phyloP scores from a whole-genome alignment of 2,888 invertebrate genomes.

The Campaea margaritaria region DNA sequence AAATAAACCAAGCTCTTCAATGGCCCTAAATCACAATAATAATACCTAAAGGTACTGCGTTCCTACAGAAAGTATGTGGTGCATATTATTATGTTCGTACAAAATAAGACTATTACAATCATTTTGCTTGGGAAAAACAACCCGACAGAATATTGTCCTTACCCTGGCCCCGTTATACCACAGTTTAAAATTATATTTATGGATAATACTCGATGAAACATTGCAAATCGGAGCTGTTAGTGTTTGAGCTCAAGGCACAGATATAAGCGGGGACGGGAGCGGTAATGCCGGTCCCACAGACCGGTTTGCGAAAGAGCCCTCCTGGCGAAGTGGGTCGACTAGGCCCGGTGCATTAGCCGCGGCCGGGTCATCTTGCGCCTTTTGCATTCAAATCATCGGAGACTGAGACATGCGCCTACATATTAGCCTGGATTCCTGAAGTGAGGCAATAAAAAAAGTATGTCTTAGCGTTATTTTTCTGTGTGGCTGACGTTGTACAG shows the following conservation, averaged over 20 bases:
- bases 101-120: too few species aligned
- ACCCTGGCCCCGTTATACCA: slow-evolving; percentile 21
- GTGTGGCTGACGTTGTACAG: slow-evolving; percentile 1
- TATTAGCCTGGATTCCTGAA: neutral
- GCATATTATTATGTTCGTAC: too few species aligned
- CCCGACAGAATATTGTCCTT: slow-evolving; percentile 22
- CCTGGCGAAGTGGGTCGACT: slow-evolving; percentile 62
- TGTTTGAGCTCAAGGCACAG: slow-evolving; percentile 44
- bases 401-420: slow-evolving; percentile 43
- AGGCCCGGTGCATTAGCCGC: slow-evolving; percentile 60
- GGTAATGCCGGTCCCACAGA: slow-evolving; percentile 59
- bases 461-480: too few species aligned
- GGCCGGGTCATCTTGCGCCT: slow-evolving; percentile 56
- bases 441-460: slow-evolving; percentile 6
- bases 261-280: slow-evolving; percentile 42
- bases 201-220: slow-evolving; percentile 28
- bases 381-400: slow-evolving; percentile 49
- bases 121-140: neutral
- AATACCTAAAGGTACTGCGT: too few species aligned
- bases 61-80: too few species aligned
- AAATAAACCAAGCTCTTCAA: too few species aligned
- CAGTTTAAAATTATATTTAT: slow-evolving; percentile 18
- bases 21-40: neutral
- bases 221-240: slow-evolving; percentile 40
- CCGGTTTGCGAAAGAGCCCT: slow-evolving; percentile 76